Conservation (phyloP, 2,797 vertebrate genomes). For the Fringilla coelebs region DNA sequence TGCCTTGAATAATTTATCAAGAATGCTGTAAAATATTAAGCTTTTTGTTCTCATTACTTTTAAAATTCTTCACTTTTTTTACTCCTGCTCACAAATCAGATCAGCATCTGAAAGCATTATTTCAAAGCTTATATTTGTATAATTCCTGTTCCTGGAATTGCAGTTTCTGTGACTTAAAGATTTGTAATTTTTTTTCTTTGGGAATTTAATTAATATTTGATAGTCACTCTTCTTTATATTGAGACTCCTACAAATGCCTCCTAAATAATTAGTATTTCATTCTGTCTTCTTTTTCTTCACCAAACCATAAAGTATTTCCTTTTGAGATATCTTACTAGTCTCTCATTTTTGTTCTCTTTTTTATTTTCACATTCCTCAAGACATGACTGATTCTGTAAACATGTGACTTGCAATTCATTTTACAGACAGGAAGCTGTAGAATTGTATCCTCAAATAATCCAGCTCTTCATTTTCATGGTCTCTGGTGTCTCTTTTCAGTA, state of each 20-base stretch:
- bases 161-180: not conserved
- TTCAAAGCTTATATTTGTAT: not conserved
- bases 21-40: conserved; percentile 3
- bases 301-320: not conserved
- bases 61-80: not conserved
- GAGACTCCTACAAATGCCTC: not conserved
- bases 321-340: not conserved
- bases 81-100: not conserved
- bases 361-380: not conserved
- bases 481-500: not conserved
- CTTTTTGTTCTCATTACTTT: not conserved
- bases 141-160: not conserved
- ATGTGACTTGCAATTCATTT: not conserved
- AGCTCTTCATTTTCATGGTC: not conserved
- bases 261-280: not conserved
- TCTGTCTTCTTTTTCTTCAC: not conserved
- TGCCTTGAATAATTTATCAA: not conserved
- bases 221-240: not conserved
- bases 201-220: not conserved
- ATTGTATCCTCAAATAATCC: not conserved
- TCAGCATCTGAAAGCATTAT: not conserved
- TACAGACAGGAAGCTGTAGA: not conserved
- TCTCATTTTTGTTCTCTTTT: not conserved
- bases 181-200: not conserved
- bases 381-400: not conserved